Evolutionary conservation across 1,140 invertebrate genomes (phyloP).

Genomic region (Lepidurus couesii): DNA sequence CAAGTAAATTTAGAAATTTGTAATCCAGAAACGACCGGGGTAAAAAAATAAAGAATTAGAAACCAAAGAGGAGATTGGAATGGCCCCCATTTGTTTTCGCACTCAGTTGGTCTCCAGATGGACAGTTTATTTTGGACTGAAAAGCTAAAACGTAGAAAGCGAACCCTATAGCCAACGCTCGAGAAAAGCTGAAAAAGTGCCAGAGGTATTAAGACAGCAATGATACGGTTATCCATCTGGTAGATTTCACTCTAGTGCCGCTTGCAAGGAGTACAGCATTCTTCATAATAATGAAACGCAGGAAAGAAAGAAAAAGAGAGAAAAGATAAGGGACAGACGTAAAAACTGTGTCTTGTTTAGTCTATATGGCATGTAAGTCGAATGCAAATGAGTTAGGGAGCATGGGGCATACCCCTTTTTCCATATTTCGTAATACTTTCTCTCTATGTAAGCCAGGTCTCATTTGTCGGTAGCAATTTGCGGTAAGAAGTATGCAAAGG

Average conservation of each 20-base stretch:
- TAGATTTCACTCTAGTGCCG: not conserved
- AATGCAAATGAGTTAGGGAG: constrained; percentile 8
- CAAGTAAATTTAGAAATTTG: constrained; percentile 13
- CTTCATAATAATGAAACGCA: not conserved
- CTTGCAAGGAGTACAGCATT: not conserved
- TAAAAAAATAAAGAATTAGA: not conserved
- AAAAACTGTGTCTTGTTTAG: not conserved
- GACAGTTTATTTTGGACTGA: not conserved
- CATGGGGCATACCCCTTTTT: constrained; percentile 7
- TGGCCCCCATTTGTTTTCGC: constrained; percentile 11
- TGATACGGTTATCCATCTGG: constrained; percentile 10
- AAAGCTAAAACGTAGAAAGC: not conserved
- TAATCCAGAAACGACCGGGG: not conserved
- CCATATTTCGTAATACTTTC: not conserved
- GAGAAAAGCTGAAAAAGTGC: not conserved
- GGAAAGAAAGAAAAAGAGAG: not conserved
- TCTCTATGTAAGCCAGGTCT: not conserved
- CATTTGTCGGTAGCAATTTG: constrained; percentile 13
- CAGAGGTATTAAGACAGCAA: constrained; percentile 10
- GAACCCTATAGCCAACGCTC: not conserved
- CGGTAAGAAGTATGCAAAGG: not conserved
- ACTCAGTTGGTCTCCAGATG: not conserved
- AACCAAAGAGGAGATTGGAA: not conserved
- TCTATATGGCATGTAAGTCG: not conserved
- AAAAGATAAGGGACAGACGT: not conserved